phyloP scores from a whole-genome alignment of 2,888 invertebrate genomes.

The Cotesia congregata region DNA sequence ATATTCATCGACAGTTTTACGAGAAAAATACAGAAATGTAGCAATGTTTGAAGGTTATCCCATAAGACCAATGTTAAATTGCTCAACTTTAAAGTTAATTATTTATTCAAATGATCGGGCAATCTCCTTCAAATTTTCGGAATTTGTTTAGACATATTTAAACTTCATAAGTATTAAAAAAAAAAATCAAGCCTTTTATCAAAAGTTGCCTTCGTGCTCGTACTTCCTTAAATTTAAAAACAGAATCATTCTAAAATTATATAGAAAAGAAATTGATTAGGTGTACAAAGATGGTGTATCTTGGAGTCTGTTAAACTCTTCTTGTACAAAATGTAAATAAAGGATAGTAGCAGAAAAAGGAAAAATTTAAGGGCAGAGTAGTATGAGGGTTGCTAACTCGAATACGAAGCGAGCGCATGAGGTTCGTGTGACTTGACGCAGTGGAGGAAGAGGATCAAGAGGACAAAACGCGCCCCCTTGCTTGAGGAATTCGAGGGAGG shows the following conservation, averaged over 20 bases:
- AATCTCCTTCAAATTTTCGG: too few species aligned
- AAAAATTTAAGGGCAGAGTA: neutral
- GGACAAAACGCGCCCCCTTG: constrained; percentile 27
- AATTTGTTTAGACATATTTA: too few species aligned
- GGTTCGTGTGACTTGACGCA: constrained; percentile 5
- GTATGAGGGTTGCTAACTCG: neutral
- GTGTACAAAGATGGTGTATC: neutral
- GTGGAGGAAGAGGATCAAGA: constrained; percentile 22
- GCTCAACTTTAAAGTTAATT: too few species aligned
- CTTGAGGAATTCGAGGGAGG: constrained; percentile 30
- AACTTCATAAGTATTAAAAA: too few species aligned
- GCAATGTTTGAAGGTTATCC: too few species aligned
- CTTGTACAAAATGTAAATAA: constrained; percentile 26
- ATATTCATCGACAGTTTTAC: too few species aligned
- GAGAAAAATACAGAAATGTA: too few species aligned
- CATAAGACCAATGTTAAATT: too few species aligned
- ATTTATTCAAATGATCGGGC: too few species aligned
- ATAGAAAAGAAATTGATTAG: neutral
- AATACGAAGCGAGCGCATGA: constrained; percentile 35
- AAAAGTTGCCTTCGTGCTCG: too few species aligned
- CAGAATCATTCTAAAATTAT: neutral
- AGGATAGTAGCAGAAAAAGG: constrained; percentile 15
- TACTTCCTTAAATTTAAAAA: constrained; percentile 5
- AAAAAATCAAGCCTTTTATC: too few species aligned
- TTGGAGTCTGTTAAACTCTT: neutral